These are phyloP conservation scores for Chloromyia formosa DNA, from an alignment of 2,888 invertebrate genomes.

Conservation along the genomic window DNA sequence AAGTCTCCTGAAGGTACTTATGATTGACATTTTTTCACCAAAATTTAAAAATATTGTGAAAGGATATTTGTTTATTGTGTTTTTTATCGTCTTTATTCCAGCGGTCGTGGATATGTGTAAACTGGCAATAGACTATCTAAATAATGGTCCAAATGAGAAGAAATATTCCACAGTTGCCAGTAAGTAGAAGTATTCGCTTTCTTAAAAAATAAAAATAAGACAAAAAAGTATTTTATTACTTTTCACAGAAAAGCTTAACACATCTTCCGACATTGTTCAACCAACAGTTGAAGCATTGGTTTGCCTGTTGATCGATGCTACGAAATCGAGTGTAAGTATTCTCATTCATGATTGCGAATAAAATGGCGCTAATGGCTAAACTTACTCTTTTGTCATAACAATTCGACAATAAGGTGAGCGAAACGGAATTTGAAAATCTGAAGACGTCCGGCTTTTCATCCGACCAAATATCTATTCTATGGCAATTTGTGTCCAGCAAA, in stretches of 20 bases:
- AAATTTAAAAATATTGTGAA: too few relatives aligned
- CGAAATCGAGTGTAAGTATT: constrained; percentile 72
- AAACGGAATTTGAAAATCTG: constrained; percentile 53
- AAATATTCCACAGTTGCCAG: constrained; percentile 67
- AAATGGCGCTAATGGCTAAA: neutral
- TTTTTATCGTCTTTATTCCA: constrained; percentile 49
- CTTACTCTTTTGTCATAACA: too few relatives aligned
- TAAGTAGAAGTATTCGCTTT: constrained; percentile 38
- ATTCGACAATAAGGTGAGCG: too few relatives aligned
- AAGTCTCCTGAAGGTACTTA: constrained; percentile 68
- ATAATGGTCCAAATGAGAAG: constrained; percentile 69
- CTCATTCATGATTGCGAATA: neutral
- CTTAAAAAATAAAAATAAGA: too few relatives aligned
- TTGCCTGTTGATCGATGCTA: constrained; percentile 76
- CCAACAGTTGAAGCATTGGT: constrained; percentile 74
- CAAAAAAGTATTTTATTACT: too few relatives aligned
- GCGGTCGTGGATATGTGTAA: constrained; percentile 73
- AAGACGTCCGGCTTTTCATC: constrained; percentile 55
- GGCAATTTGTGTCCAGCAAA: constrained; percentile 61
- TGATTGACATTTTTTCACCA: too few relatives aligned
- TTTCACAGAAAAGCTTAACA: constrained; percentile 65
- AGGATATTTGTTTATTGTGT: neutral
- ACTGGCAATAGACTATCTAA: constrained; percentile 69
- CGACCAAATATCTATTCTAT: constrained; percentile 58
- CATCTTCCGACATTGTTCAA: constrained; percentile 65